phyloP scores from a whole-genome alignment of 2,888 invertebrate species.

The Cryptocheilus praepositus region DNA sequence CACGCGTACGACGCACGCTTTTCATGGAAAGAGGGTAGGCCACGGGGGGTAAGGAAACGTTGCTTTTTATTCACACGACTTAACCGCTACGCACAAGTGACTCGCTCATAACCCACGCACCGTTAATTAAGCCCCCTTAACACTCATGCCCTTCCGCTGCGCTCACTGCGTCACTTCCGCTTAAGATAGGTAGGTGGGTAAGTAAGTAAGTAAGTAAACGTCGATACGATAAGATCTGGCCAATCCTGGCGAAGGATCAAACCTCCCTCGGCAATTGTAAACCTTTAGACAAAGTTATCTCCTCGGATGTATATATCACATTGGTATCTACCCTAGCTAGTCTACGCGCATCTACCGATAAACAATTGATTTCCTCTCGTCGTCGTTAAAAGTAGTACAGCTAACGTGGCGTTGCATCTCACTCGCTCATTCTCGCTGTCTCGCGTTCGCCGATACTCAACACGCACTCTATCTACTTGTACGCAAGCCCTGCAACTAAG shows the following conservation, averaged over 20 bases:
- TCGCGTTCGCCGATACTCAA: not conserved
- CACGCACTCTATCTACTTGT: conserved; percentile 1
- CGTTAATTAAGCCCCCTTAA: no score
- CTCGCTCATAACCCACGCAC: no score
- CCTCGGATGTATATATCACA: conserved; percentile 52
- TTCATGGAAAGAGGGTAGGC: no score
- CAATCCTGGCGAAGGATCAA: conserved; percentile 9
- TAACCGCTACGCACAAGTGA: no score
- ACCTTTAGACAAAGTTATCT: conserved; percentile 57
- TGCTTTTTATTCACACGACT: no score
- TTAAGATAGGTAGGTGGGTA: no score
- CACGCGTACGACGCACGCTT: no score
- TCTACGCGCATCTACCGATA: conserved; percentile 50
- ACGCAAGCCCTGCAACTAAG: not conserved
- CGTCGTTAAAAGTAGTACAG: conserved; percentile 40
- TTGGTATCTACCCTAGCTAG: conserved; percentile 49
- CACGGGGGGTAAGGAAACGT: no score
- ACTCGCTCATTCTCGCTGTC: not conserved
- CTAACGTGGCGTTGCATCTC: conserved; percentile 24
- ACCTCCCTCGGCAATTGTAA: conserved; percentile 47
- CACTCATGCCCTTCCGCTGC: not conserved
- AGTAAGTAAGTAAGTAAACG: not conserved
- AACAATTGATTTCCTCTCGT: conserved; percentile 46
- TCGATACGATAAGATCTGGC: not conserved
- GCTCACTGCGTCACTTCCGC: no score